These are phyloP conservation scores for Linepithema humile DNA, from an alignment of 1,140 invertebrate genomes.

Conservation along the genomic window DNA sequence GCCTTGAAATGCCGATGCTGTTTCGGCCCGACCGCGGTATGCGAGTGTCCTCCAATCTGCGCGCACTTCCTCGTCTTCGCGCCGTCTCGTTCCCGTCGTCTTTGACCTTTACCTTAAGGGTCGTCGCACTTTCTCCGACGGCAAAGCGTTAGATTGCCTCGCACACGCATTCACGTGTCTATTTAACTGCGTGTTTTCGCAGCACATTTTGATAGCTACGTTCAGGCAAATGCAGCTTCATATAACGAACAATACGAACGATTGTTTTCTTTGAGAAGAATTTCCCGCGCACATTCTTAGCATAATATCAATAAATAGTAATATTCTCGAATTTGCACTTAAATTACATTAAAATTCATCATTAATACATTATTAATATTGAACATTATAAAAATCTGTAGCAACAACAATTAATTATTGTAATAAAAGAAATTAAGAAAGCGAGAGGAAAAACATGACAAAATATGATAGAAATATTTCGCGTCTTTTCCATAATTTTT, in stretches of 20 bases:
- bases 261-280: conserved; percentile 62
- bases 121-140: conserved; percentile 82
- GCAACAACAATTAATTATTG: too few relatives aligned
- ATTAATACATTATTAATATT: too few relatives aligned
- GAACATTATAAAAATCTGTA: too few relatives aligned
- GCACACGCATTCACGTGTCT: conserved; percentile 41
- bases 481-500: too few relatives aligned
- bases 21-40: conserved; percentile 8
- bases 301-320: too few relatives aligned
- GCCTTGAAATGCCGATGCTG: conserved; percentile 36
- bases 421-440: too few relatives aligned
- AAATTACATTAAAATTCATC: too few relatives aligned
- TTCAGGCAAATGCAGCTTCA: conserved; percentile 66
- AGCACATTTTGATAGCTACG: conserved; percentile 69
- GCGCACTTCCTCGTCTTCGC: background rate
- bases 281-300: conserved; percentile 44
- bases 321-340: too few relatives aligned
- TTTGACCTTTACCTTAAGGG: conserved; percentile 82
- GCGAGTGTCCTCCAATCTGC: conserved; percentile 23
- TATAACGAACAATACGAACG: conserved; percentile 56
- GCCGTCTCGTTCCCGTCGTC: conserved; percentile 69
- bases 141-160: conserved; percentile 67
- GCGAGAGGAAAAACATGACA: too few relatives aligned
- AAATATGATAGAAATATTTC: too few relatives aligned
- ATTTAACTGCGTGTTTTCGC: conserved; percentile 59